phyloP scores from a whole-genome alignment of 2,797 vertebrate genomes.

The Eremophila alpestris region DNA sequence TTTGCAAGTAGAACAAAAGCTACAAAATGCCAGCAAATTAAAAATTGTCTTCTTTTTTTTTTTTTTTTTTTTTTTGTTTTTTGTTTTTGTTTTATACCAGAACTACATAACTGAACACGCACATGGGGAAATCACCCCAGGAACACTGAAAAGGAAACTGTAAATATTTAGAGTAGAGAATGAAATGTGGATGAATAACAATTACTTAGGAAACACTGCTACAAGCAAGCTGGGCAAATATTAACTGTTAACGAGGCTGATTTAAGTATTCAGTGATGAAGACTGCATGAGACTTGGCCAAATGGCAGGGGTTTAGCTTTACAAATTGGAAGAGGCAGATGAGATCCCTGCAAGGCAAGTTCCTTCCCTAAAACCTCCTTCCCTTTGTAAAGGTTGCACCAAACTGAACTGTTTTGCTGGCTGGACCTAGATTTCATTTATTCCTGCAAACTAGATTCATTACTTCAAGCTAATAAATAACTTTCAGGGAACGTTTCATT shows the following conservation, averaged over 20 bases:
- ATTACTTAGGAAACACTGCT: neutral
- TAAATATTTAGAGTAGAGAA: slow-evolving; percentile 36
- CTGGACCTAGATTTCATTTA: neutral
- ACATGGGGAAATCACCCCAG: neutral
- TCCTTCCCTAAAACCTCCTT: neutral
- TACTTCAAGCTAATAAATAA: slow-evolving; percentile 19
- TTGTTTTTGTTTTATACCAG: neutral
- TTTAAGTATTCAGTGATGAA: neutral
- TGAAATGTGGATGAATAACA: neutral
- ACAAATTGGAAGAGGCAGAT: slow-evolving; percentile 31
- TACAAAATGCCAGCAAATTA: neutral
- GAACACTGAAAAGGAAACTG: neutral
- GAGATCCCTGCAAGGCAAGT: slow-evolving; percentile 9
- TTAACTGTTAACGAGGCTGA: neutral
- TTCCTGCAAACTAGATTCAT: neutral
- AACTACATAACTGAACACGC: neutral
- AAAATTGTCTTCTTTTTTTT: neutral
- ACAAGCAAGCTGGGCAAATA: slow-evolving; percentile 21
- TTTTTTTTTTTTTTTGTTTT: neutral
- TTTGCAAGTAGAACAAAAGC: slow-evolving; percentile 5
- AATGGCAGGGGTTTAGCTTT: neutral
- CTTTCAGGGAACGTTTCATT: slow-evolving; percentile 5
- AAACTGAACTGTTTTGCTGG: neutral
- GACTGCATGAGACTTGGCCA: neutral
- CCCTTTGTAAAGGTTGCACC: neutral